Base-by-base conservation (phyloP, 2,797 vertebrate species). In the Simalia tracyae region DNA sequence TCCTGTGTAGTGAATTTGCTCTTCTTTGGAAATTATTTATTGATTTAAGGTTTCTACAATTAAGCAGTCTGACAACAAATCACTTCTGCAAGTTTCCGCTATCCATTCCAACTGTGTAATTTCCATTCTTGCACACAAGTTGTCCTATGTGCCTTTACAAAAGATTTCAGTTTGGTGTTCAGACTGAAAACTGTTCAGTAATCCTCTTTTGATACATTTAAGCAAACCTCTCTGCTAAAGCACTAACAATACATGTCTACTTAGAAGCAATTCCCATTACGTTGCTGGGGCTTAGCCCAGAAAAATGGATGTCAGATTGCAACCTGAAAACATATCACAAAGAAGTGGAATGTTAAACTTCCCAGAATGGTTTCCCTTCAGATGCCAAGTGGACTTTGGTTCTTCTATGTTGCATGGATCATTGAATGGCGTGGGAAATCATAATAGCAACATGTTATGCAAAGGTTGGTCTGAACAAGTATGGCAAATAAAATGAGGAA, bases 401-500 rank as follows among this genome's bases (percentile, higher is more conserved):
- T 97, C 92, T 90, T 92, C 96, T 94, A 89, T 66, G 31, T 60
- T 0, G 5, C 91, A 56, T 50, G 28, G 92, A 68, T 0, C 7
- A 94, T 93, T 59, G 95, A 94, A 89, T 93, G 84, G 72, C 94
- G 93, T 95, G 94, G 95, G 95, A 96, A 95, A 93, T 95, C 56
- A 97, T 97, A 97, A 97, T 97, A 96, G 95, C 0, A 1, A 84
- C 91, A 88, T 93, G 94, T 96, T 97, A 98, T 97, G 97, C 96
- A 95, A 96, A 97, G 96, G 76, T 93, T 93, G 94, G 84, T 68
- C 96, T 96, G 84, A 93, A 97, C 97, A 97, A 97, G 96, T 90
- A 96, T 97, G 97, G 95, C 95, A 97, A 98, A 97, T 95, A 97
- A 95, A 97, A 95, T 42, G 94, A 96, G 97, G 97, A 97, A 97